Conservation (phyloP, 1,140 invertebrate species). For the Eriocheir sinensis region DNA sequence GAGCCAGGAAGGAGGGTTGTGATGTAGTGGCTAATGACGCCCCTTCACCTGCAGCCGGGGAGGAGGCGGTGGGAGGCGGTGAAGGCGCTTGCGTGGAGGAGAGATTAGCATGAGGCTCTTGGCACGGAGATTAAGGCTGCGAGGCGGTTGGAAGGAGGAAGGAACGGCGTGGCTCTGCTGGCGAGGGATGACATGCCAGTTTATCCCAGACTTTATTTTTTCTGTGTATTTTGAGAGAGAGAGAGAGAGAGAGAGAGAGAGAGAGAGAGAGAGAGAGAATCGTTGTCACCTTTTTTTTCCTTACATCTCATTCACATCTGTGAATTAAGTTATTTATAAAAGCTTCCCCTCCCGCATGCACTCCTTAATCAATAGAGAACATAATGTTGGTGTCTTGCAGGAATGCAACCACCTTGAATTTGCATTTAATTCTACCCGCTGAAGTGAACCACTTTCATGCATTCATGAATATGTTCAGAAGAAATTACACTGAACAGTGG, state of each 20-base stretch:
- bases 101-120: neutral
- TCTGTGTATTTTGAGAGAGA: neutral
- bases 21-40: slow-evolving; percentile 2
- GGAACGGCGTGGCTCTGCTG: neutral
- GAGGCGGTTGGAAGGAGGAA: neutral
- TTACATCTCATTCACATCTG: too few relatives aligned
- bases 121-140: neutral
- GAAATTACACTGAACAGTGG: too few relatives aligned
- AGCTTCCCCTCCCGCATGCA: too few relatives aligned
- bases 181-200: neutral
- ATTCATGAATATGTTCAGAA: too few relatives aligned
- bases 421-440: too few relatives aligned
- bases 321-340: too few relatives aligned
- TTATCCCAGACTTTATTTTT: neutral
- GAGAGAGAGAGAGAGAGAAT: too few relatives aligned
- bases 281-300: too few relatives aligned
- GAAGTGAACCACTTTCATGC: too few relatives aligned
- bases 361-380: too few relatives aligned
- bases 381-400: too few relatives aligned
- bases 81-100: neutral
- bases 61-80: neutral
- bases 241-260: neutral
- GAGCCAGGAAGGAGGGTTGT: neutral
- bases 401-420: too few relatives aligned
- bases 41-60: neutral